Base-by-base conservation (phyloP, 2,113 vertebrate genomes). In the Apodemus sylvaticus region DNA sequence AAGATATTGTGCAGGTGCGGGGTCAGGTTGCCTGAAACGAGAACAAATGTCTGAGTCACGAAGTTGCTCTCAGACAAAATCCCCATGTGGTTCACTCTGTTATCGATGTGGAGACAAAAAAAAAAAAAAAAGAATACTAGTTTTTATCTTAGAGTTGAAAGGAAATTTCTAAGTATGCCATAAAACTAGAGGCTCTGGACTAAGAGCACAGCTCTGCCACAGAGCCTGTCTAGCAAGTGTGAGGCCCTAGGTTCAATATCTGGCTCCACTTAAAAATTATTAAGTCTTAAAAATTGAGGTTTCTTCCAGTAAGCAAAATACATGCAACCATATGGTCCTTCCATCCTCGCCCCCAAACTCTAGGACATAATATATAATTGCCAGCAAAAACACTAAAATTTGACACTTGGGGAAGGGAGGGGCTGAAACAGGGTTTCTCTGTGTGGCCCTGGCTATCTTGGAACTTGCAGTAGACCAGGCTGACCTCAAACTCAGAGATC, bases 1-100 rank as follows among this genome's bases (percentile, higher is more conserved):
- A 97, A 98, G 91, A 98, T 97, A 82, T 86, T 97, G 91, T 96
- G 92, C 94, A 98, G 97, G 55, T 97, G 97, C 92, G 96, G 98
- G 86, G 96, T 97, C 94, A 98, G 96, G 89, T 95, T 97, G 45
- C 98, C 98, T 98, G 92, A 78, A 93, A 97, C 91, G 70, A 96
- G 86, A 96, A 97, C 55, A 95, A n/a, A 36, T 16, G 20, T 26
- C n/a, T 19, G 81, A 62, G 58, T 62, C 81, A 83, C 1, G 7
- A 83, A 42, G n/a, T 39, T 48, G 83, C 17, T 48, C 60, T 31
- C 14, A 9, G 95, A 36, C 26, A 22, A 93, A 92, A 93, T 71
- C 26, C 26, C 34, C 92, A 71, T 42, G 24, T 87, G 9, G 42
- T 81, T 3, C 73, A 13, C 20, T 93, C 79, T 91, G 62, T 86